Evolutionary conservation across 2,888 invertebrate genomes (phyloP), one percentile per base, ranked within the genome.

Genomic region (Lampropteryx suffumata): DNA sequence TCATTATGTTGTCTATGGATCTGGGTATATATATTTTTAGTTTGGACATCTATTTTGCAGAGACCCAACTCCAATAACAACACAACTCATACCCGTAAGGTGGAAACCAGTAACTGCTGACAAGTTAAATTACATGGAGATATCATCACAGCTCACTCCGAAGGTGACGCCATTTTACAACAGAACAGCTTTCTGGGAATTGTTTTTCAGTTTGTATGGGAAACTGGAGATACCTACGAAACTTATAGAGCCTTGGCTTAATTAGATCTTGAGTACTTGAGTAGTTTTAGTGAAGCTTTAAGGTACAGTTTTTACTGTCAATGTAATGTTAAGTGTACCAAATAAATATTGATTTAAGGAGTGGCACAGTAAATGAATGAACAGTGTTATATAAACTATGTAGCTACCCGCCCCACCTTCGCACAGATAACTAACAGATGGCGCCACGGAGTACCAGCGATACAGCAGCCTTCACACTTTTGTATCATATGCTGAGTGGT

Each of bases 121-220:
- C n/a, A 41, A 45, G 3, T 21, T 45, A 0, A 28, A 50, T 10
- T 58, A 50, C 30, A 43, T 69, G 34, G 50, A 67, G 3, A 63
- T 70, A 1, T 52, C 61, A 17, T 56, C 32, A 0, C 53, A 59
- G 2, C 28, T 70, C 17, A 46, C 37, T 2, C 36, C 52, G 9
- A 48, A 50, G 8, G 42, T 34, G 5, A 59, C 57, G 34, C 69
- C 69, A 0, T 65, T 66, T 30, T 54, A 63, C 10, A 49, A 60
- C 8, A 62, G 70, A 36, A 54, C 67, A 39, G 61, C 60, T 0
- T 68, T 71, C 35, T 71, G 67, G 71, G 65, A 71, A n/a, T 29
- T 59, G 17, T 58, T 65, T 17, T 59, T 43, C n/a, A 52, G 48
- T 30, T 14, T 34, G 2, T 32, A 59, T 10, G 45, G 52, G 6